Evolutionary conservation across 2,888 invertebrate genomes (phyloP).

Genomic region (Scotopteryx bipunctaria): DNA sequence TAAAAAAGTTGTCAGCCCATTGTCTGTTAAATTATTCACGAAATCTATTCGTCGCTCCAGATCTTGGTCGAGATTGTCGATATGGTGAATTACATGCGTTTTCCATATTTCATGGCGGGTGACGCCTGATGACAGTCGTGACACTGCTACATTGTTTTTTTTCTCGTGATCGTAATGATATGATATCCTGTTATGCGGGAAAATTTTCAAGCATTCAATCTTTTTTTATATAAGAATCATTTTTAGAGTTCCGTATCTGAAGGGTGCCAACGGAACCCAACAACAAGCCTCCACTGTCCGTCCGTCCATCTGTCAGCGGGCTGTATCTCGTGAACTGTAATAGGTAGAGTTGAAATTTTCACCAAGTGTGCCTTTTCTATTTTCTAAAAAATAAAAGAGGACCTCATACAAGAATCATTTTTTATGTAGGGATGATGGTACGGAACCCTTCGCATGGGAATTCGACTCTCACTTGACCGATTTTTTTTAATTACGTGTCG

Average conservation of each 20-base stretch:
- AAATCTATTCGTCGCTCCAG: conserved; percentile 73
- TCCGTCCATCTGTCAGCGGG: too few relatives aligned
- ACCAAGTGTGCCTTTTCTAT: too few relatives aligned
- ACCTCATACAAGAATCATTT: too few relatives aligned
- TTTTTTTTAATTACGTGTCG: too few relatives aligned
- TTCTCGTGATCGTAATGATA: conserved; percentile 53
- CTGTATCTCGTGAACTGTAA: too few relatives aligned
- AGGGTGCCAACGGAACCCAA: neutral
- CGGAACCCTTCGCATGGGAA: too few relatives aligned
- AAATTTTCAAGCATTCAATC: neutral
- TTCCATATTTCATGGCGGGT: conserved; percentile 67
- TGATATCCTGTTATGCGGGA: conserved; percentile 12
- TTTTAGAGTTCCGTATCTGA: neutral
- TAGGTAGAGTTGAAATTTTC: too few relatives aligned
- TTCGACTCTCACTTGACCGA: too few relatives aligned
- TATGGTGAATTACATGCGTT: conserved; percentile 71
- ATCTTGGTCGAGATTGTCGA: conserved; percentile 72
- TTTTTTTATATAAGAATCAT: neutral
- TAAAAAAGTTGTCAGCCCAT: conserved; percentile 71
- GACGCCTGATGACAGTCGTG: conserved; percentile 77
- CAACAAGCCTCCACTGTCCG: too few relatives aligned
- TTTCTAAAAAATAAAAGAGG: too few relatives aligned
- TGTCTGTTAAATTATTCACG: conserved; percentile 80
- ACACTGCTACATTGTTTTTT: conserved; percentile 56
- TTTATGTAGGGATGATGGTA: too few relatives aligned